phyloP scores from a whole-genome alignment of 2,113 vertebrate genomes.

The Muntiacus reevesi region DNA sequence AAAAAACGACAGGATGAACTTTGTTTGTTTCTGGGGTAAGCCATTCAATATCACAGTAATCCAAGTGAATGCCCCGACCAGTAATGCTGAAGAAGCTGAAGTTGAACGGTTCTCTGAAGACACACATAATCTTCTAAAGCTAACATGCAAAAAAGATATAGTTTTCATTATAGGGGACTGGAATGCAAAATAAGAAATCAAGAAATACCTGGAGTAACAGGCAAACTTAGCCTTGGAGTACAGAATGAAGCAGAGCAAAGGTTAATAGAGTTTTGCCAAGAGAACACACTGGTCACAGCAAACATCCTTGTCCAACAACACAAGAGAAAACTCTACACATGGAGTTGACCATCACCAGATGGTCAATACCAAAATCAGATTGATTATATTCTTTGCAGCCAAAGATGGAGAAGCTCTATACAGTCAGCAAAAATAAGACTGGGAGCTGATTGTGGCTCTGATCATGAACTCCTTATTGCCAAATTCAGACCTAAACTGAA shows the following conservation, averaged over 20 bases:
- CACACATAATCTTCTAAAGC: background rate
- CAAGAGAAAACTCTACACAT: background rate
- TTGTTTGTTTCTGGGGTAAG: background rate
- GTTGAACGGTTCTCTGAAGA: background rate
- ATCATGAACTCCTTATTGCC: background rate
- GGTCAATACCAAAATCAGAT: background rate
- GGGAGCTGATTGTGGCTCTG: background rate
- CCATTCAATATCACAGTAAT: background rate
- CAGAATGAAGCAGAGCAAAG: background rate
- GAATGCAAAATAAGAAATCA: background rate
- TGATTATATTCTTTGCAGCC: background rate
- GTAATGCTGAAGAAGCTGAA: background rate
- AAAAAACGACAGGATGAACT: background rate
- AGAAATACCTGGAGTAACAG: background rate
- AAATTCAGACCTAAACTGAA: background rate
- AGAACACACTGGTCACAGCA: background rate
- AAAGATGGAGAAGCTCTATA: background rate
- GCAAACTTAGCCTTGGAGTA: background rate
- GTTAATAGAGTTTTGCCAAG: background rate
- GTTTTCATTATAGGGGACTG: background rate
- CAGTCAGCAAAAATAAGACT: background rate
- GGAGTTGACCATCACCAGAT: background rate
- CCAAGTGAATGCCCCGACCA: accelerated
- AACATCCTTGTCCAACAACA: background rate
- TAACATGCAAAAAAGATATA: background rate